These are phyloP conservation scores for Melinaea menophilus DNA, from an alignment of 2,888 invertebrate genomes.

Conservation along the genomic window DNA sequence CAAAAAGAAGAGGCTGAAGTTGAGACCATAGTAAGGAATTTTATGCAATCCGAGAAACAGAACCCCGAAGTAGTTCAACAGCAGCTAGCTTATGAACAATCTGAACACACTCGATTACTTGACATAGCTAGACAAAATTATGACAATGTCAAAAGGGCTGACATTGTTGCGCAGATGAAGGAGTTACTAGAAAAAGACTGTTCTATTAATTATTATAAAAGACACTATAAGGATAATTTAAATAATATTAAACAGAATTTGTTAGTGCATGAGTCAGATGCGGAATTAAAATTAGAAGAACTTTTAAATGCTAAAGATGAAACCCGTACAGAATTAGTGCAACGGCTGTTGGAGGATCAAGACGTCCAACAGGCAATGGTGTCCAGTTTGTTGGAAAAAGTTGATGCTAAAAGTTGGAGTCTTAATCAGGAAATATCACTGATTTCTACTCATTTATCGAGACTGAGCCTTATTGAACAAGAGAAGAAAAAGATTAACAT, in stretches of 20 bases:
- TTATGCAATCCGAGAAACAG: slow-evolving; percentile 78
- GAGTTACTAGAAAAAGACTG: slow-evolving; percentile 82
- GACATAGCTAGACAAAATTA: slow-evolving; percentile 78
- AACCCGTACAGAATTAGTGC: slow-evolving; percentile 78
- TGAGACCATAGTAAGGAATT: slow-evolving; percentile 79
- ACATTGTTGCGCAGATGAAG: slow-evolving; percentile 85
- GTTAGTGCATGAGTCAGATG: slow-evolving; percentile 77
- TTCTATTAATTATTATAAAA: slow-evolving; percentile 76
- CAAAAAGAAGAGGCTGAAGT: slow-evolving; percentile 82
- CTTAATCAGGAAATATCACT: slow-evolving; percentile 85
- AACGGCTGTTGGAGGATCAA: slow-evolving; percentile 81
- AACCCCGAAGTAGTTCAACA: slow-evolving; percentile 79
- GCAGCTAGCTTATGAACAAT: slow-evolving; percentile 81
- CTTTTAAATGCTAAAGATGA: slow-evolving; percentile 80
- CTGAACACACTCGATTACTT: slow-evolving; percentile 81
- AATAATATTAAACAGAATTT: slow-evolving; percentile 81
- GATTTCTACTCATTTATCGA: slow-evolving; percentile 84
- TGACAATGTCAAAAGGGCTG: slow-evolving; percentile 80
- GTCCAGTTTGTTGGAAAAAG: slow-evolving; percentile 82
- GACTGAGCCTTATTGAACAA: slow-evolving; percentile 84
- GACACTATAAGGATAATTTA: slow-evolving; percentile 80
- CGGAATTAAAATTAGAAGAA: slow-evolving; percentile 77
- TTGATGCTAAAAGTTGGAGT: slow-evolving; percentile 87
- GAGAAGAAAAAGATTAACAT: slow-evolving; percentile 83
- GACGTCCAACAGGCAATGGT: slow-evolving; percentile 86